Conservation (phyloP, 2,113 vertebrate species). For the Cebidichthys violaceus region DNA sequence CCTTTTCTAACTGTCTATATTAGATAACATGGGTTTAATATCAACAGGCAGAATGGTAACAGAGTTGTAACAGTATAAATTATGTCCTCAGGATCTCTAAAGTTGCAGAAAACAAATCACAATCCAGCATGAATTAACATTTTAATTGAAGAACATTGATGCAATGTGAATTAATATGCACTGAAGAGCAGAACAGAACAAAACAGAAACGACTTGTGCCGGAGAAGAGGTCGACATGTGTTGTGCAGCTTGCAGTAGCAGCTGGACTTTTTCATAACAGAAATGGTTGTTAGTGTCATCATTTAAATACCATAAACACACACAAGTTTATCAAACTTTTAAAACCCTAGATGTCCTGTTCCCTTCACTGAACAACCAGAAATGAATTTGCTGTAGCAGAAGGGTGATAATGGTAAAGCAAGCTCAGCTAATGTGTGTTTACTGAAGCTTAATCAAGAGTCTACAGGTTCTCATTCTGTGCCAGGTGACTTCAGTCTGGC, state of each 20-base stretch:
- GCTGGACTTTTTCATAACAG: background rate
- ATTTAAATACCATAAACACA: background rate
- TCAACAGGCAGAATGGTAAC: constrained; percentile 3
- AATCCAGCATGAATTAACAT: constrained; percentile 46
- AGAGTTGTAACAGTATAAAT: background rate
- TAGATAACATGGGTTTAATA: background rate
- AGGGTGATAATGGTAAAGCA: background rate
- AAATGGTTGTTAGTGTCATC: background rate
- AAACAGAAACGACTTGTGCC: constrained; percentile 1
- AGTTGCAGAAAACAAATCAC: constrained; percentile 1
- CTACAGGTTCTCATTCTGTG: constrained; percentile 7
- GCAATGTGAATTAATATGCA: constrained; percentile 41
- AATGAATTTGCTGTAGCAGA: background rate
- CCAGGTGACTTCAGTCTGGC: constrained; percentile 6
- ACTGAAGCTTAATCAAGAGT: constrained; percentile 15
- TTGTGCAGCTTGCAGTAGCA: constrained; percentile 3
- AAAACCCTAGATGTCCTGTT: background rate
- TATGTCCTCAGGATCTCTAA: background rate
- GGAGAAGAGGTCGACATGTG: constrained; percentile 15
- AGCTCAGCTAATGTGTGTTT: constrained; percentile 13
- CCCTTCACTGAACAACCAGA: background rate
- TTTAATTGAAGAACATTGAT: constrained; percentile 50
- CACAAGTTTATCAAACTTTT: background rate
- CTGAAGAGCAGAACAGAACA: constrained; percentile 36
- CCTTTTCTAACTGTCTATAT: background rate